These are phyloP conservation scores for Oriolus oriolus DNA, from an alignment of 2,113 vertebrate species.

Conservation along the genomic window DNA sequence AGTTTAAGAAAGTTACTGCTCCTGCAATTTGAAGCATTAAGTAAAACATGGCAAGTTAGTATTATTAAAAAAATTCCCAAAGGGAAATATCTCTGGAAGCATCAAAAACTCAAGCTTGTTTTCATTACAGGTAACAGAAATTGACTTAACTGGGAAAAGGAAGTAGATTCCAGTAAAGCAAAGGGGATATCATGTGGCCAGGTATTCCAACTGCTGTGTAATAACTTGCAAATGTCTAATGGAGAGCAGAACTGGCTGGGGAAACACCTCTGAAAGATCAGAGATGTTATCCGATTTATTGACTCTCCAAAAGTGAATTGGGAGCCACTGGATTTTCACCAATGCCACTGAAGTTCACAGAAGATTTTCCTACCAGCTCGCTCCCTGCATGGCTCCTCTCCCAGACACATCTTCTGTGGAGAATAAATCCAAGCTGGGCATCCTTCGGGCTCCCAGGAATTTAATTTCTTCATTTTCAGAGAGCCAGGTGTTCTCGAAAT, in stretches of 20 bases:
- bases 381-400: background rate
- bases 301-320: background rate
- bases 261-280: background rate
- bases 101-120: background rate
- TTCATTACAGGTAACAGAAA: background rate
- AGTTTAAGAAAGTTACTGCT: background rate
- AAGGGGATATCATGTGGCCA: background rate
- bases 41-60: background rate
- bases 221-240: background rate
- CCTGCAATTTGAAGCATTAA: background rate
- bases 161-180: background rate
- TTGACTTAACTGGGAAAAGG: background rate
- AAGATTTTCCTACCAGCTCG: background rate
- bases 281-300: background rate
- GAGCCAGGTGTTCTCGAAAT: background rate
- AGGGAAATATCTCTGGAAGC: background rate
- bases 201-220: background rate
- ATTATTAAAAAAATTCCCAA: background rate
- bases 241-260: background rate
- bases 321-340: background rate
- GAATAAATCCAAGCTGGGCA: background rate
- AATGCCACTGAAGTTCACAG: background rate
- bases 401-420: background rate
- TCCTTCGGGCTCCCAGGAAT: background rate
- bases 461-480: background rate